phyloP scores from a whole-genome alignment of 2,888 invertebrate species.

The Epirrita christyi region DNA sequence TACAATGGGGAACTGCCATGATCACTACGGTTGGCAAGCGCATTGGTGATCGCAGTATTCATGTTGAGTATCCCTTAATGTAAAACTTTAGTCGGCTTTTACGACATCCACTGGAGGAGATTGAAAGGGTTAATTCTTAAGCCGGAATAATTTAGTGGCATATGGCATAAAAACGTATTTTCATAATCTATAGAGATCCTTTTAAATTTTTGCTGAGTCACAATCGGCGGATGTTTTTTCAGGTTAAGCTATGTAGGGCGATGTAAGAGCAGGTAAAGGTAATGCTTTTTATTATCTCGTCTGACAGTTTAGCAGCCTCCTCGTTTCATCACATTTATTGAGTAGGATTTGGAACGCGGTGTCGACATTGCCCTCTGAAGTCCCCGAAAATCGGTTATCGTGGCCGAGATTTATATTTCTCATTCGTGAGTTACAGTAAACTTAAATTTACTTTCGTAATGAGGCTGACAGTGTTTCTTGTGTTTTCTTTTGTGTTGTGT shows the following conservation, averaged over 20 bases:
- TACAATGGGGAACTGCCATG: too few relatives aligned
- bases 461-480: too few relatives aligned
- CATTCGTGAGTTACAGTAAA: neutral
- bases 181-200: neutral
- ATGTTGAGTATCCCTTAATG: too few relatives aligned
- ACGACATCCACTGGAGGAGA: too few relatives aligned
- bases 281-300: constrained; percentile 58
- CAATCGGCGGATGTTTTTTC: constrained; percentile 62
- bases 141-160: too few relatives aligned
- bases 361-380: constrained; percentile 34
- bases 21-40: too few relatives aligned
- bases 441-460: too few relatives aligned
- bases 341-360: constrained; percentile 34
- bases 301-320: constrained; percentile 42
- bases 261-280: constrained; percentile 48
- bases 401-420: constrained; percentile 23
- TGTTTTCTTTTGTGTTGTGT: too few relatives aligned
- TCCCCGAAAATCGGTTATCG: constrained; percentile 18
- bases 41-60: too few relatives aligned
- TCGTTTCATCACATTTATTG: constrained; percentile 38
- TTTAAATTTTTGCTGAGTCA: constrained; percentile 1
- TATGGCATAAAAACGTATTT: neutral
- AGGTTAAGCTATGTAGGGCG: constrained; percentile 67
- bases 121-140: too few relatives aligned
- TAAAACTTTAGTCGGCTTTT: too few relatives aligned